Evolutionary conservation across 2,888 invertebrate genomes (phyloP).

Genomic region (Oasisia sp.): DNA sequence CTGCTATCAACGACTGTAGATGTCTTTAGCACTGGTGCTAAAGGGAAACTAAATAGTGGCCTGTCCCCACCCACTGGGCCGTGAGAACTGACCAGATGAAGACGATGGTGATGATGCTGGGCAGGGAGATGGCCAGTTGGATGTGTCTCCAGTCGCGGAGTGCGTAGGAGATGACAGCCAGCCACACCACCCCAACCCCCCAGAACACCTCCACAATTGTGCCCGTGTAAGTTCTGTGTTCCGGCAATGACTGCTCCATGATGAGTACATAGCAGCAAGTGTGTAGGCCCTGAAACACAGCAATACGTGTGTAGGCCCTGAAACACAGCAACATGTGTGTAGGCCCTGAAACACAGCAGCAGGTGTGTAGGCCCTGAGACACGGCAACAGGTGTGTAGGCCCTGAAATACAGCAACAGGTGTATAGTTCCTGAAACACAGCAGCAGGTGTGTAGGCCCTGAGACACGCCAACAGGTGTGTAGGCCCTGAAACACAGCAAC

Average conservation of each 20-base stretch:
- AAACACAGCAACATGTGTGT: background rate
- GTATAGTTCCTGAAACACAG: background rate
- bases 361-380: background rate
- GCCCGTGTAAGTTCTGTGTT: conserved; percentile 67
- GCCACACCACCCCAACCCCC: conserved; percentile 67
- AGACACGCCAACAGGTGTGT: no score
- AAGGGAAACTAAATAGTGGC: no score
- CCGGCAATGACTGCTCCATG: conserved; percentile 68
- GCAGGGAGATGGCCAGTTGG: conserved; percentile 69
- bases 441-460: background rate
- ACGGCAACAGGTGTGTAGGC: background rate
- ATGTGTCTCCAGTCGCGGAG: conserved; percentile 70
- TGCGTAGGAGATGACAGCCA: conserved; percentile 67
- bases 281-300: conserved; percentile 66
- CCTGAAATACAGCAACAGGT: background rate
- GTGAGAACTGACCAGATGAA: conserved; percentile 61
- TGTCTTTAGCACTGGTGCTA: no score
- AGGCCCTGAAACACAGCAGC: background rate
- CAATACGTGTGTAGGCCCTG: background rate
- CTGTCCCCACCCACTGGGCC: background rate
- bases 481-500: background rate
- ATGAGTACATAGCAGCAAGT: conserved; percentile 68
- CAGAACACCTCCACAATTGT: conserved; percentile 68
- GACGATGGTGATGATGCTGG: conserved; percentile 67
- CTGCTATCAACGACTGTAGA: no score